Base-by-base conservation (phyloP, 2,113 vertebrate species). In the Seriola quinqueradiata region DNA sequence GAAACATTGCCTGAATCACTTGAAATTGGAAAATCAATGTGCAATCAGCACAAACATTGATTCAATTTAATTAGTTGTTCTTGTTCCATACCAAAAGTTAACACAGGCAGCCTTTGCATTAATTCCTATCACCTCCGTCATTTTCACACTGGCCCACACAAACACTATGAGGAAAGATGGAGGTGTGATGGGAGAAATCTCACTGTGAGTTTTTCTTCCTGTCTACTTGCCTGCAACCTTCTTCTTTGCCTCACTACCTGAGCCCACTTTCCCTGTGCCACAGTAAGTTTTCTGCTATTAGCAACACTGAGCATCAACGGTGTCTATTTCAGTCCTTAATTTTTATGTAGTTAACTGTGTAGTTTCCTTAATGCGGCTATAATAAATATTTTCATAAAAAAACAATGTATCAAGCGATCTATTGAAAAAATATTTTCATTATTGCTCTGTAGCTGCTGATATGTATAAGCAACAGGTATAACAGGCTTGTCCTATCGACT, bases 71-170 rank as follows among this genome's bases (percentile, higher is more conserved):
- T 70, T 28, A 42, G 1, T 28, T 75, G 34, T 52, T 73, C 50
- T 73, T 8, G 23, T 19, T 65, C 21, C 67, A 58, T 14, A 48
- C 10, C 8, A 36, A 66, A 79, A 79, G 66, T 76, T 68, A 38
- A 38, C 21, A 66, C 44, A 83, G n/a, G 3, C 46, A 55, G 65
- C 40, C 14, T 42, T 79, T 19, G 16, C 46, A 72, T 85, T 70
- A n/a, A 50, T 19, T 75, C 73, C 54, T 42, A 12, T 63, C 60
- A 36, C 46, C 54, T 58, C 50, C 34, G 8, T 63, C 50, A 9
- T 76, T 79, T 79, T 85, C 70, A 81, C 84, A 87, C 66, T 58
- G 67, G 75, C 89, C 79, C 66, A 80, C 86, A 82, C 82, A 85
- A 42, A 82, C 72, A 78, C 42, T 67, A 60, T 54, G 72, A 74